phyloP scores from a whole-genome alignment of 1,140 invertebrate species.

The Heliconius melpomene region DNA sequence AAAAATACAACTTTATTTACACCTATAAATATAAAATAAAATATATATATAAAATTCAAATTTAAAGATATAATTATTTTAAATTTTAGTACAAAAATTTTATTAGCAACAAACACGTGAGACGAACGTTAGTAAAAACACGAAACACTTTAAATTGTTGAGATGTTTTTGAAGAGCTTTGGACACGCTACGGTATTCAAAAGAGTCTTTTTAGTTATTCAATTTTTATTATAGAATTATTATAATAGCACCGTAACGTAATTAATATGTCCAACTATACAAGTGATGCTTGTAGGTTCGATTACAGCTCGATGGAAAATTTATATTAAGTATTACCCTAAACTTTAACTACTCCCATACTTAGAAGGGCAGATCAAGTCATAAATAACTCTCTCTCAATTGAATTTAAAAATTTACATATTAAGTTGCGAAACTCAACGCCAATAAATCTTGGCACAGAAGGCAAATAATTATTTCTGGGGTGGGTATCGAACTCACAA shows the following conservation, averaged over 20 bases:
- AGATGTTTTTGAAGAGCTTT: slow-evolving; percentile 5
- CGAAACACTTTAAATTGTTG: background rate
- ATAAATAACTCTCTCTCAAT: too few relatives aligned
- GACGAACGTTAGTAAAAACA: background rate
- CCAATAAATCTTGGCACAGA: accelerated
- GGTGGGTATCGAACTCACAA: too few relatives aligned
- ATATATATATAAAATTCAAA: background rate
- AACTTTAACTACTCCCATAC: too few relatives aligned
- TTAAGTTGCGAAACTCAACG: too few relatives aligned
- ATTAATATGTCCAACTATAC: background rate
- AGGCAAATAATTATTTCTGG: too few relatives aligned
- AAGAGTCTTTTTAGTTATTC: background rate
- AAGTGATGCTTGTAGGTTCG: background rate
- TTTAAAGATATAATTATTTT: background rate
- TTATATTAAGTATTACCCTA: background rate
- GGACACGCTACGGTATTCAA: background rate
- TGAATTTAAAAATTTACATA: too few relatives aligned
- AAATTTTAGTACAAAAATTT: background rate
- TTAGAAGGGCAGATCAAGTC: too few relatives aligned
- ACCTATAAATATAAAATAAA: too few relatives aligned
- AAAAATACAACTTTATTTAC: too few relatives aligned
- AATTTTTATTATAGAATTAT: background rate
- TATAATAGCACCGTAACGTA: background rate
- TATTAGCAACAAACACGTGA: background rate
- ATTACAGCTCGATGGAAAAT: background rate